phyloP scores from a whole-genome alignment of 2,797 vertebrate species.

The Enteromius argenteus region DNA sequence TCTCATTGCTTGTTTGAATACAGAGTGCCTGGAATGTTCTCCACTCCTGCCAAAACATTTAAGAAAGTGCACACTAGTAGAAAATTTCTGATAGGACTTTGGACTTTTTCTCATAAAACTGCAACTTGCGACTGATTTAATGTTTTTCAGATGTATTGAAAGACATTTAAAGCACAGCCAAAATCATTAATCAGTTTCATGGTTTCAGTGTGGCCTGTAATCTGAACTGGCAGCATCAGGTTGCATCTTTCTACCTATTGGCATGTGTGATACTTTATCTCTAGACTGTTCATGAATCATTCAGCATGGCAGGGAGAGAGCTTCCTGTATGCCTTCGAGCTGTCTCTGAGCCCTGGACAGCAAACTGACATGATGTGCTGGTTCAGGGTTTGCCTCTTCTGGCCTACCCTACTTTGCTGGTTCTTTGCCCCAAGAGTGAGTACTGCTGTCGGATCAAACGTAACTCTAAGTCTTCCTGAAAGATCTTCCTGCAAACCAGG shows the following conservation, averaged over 20 bases:
- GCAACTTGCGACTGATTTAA: neutral
- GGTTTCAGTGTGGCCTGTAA: conserved; percentile 69
- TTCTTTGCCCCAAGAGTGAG: conserved; percentile 47
- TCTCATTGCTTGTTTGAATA: conserved; percentile 20
- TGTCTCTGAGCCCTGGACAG: conserved; percentile 7
- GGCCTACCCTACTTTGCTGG: conserved; percentile 55
- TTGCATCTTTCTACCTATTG: conserved; percentile 55
- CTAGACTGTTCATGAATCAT: conserved; percentile 75
- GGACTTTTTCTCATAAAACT: neutral
- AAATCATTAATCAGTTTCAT: conserved; percentile 78
- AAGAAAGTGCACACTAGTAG: neutral
- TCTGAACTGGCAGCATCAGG: conserved; percentile 64
- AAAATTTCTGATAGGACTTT: neutral
- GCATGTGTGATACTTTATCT: conserved; percentile 74
- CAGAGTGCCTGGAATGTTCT: neutral
- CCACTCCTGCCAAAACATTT: neutral
- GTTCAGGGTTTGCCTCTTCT: conserved; percentile 25
- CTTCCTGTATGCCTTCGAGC: conserved; percentile 37
- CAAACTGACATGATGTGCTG: conserved; percentile 56
- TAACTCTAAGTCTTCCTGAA: conserved; percentile 47
- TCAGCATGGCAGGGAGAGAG: conserved; percentile 72
- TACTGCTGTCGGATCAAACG: conserved; percentile 49
- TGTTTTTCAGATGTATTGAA: conserved; percentile 39
- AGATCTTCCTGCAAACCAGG: conserved; percentile 73
- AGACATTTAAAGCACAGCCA: conserved; percentile 71